These are phyloP conservation scores for Procambarus clarkii DNA, from an alignment of 1,140 invertebrate species.

Conservation along the genomic window DNA sequence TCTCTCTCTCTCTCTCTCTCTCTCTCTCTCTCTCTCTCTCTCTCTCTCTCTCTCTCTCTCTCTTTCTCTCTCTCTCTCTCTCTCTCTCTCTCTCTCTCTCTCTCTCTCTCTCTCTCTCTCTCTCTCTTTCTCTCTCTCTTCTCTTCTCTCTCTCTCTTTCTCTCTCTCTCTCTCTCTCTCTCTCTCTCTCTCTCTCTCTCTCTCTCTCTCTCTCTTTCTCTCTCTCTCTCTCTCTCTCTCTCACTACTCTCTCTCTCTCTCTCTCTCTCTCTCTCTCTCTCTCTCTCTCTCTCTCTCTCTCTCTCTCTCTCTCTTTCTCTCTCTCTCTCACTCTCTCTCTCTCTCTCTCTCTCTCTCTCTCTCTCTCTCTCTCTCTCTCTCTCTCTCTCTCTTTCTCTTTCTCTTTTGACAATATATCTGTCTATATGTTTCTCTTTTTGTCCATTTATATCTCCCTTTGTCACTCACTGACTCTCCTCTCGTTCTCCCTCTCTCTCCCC, in stretches of 20 bases:
- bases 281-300: not conserved
- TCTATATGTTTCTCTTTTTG: conserved; percentile 1
- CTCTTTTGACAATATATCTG: not conserved
- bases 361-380: not conserved
- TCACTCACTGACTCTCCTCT: not conserved
- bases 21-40: not conserved
- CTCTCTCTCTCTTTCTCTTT: not conserved
- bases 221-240: too few relatives aligned
- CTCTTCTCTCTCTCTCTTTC: not conserved
- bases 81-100: not conserved
- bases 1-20: too few relatives aligned
- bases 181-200: not conserved
- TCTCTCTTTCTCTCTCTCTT: not conserved
- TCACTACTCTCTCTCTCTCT: not conserved
- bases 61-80: not conserved
- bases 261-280: not conserved
- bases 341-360: not conserved
- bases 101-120: not conserved
- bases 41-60: not conserved
- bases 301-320: not conserved
- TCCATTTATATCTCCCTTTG: not conserved
- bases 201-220: not conserved
- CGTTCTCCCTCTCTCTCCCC: not conserved
- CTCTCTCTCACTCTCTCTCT: not conserved
- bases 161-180: not conserved